Evolutionary conservation across 2,797 vertebrate species (phyloP).

Genomic region (Girardinus metallicus): DNA sequence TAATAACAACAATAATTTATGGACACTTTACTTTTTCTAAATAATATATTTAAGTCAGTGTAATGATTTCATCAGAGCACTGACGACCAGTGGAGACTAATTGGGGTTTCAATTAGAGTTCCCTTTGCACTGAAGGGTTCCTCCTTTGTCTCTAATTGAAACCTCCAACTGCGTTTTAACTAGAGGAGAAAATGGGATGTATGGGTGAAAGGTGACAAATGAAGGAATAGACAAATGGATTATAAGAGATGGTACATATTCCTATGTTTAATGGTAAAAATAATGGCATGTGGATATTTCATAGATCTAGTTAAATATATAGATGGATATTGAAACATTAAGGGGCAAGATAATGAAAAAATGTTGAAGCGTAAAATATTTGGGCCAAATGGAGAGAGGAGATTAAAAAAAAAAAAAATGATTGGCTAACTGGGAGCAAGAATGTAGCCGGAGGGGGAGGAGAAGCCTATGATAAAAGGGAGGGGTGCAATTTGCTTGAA

Average conservation of each 20-base stretch:
- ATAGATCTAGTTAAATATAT: conserved; percentile 11
- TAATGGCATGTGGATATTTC: conserved; percentile 26
- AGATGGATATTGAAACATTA: background rate
- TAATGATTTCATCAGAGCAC: conserved; percentile 39
- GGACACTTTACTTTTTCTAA: conserved; percentile 6
- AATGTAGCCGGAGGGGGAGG: conserved; percentile 23
- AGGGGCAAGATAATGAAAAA: background rate
- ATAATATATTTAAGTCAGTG: conserved; percentile 41
- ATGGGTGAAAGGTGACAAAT: conserved; percentile 20
- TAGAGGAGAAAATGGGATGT: conserved; percentile 35
- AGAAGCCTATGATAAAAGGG: conserved; percentile 38
- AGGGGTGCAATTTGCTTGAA: conserved; percentile 51
- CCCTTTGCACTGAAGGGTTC: conserved; percentile 29
- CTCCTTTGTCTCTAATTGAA: conserved; percentile 66
- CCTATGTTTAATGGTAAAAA: conserved; percentile 21
- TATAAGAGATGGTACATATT: background rate
- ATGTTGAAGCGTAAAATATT: conserved; percentile 16
- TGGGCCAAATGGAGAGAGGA: conserved; percentile 18
- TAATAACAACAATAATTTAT: background rate
- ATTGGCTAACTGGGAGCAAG: conserved; percentile 16
- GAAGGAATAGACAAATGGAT: conserved; percentile 15
- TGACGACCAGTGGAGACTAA: conserved; percentile 52
- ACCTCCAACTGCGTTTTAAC: conserved; percentile 58
- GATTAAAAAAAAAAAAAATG: conserved; percentile 5
- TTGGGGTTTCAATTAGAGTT: conserved; percentile 69